Evolutionary conservation across 2,797 vertebrate genomes (phyloP), one percentile per base, ranked within the genome.

Genomic region (Staurois parvus): DNA sequence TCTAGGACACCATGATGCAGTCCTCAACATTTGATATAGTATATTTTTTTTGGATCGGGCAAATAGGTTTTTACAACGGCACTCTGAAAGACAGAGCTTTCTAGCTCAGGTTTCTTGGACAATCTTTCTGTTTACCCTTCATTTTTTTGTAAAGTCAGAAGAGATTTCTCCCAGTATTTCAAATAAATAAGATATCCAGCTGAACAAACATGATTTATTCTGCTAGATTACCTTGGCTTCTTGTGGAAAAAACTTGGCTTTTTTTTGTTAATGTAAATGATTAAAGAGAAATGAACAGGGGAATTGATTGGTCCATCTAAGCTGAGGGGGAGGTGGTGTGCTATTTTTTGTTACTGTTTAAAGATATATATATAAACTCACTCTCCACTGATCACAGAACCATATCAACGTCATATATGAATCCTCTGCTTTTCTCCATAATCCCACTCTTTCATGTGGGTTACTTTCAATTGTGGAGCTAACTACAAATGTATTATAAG

Each of bases 171-270:
- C 92, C 92, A 93, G 93, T 93, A 95, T 93, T 94, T 95, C 94
- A 95, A 95, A 95, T 97, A 97, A 97, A 97, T 96, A 97, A 95
- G 89, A 94, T 92, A 91, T 92, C 94, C 97, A 98, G 96, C 97
- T 98, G 97, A 96, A 96, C 91, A 98, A 99, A 99, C 95, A 98
- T 91, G 92, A 92, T 91, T 93, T 91, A 90, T 94, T 95, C 91
- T 91, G 88, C 82, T 88, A 90, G 92, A 94, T 94, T 91, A 94
- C 91, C 93, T 92, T 91, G 91, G 94, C 92, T 93, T 94, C 92
- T 89, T 90, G 91, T 91, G 91, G 90, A 95, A 94, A 95, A 94
- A 93, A 92, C 93, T 92, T 94, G 88, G 89, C 91, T 92, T 93
- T 37, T 93, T 37, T 90, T 91, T 84, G 82, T 87, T 87, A 87